These are phyloP conservation scores for Drosophila takahashii DNA, from an alignment of 1,140 invertebrate genomes.

Conservation along the genomic window DNA sequence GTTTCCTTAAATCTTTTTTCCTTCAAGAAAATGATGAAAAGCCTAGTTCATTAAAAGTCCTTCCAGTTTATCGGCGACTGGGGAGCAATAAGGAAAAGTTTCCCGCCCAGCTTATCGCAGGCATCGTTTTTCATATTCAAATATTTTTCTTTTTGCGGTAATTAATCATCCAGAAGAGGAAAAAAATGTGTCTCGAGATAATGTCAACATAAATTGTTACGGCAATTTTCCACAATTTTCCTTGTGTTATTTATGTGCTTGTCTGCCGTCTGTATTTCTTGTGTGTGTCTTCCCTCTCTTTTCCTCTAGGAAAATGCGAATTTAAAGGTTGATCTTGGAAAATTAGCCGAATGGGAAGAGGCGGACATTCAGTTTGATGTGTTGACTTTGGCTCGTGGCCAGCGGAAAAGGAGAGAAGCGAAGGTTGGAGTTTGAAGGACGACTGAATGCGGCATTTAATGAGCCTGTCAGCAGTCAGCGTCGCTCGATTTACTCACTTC, in stretches of 20 bases:
- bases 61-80: conserved; percentile 66
- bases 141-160: conserved; percentile 56
- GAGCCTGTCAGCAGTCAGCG: conserved; percentile 72
- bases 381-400: conserved; percentile 72
- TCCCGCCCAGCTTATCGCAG: conserved; percentile 48
- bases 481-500: conserved; percentile 36
- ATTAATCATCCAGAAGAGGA: conserved; percentile 68
- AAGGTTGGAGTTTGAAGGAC: conserved; percentile 13
- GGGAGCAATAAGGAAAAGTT: conserved; percentile 72
- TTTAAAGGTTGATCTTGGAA: conserved; percentile 39
- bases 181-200: conserved; percentile 77
- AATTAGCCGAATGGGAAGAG: conserved; percentile 48
- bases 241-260: conserved; percentile 70
- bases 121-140: conserved; percentile 79
- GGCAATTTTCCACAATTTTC: conserved; percentile 78
- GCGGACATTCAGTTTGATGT: conserved; percentile 51
- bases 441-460: conserved; percentile 73
- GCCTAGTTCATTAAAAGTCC: conserved; percentile 63
- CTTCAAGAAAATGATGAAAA: conserved; percentile 63
- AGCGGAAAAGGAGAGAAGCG: conserved; percentile 9
- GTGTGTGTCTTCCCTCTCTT: background rate
- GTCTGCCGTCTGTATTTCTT: conserved; percentile 1
- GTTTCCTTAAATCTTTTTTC: too few relatives aligned
- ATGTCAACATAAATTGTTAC: conserved; percentile 83
- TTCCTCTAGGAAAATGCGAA: conserved; percentile 23